phyloP scores from a whole-genome alignment of 2,797 vertebrate genomes.

The Manis crassicaudata region DNA sequence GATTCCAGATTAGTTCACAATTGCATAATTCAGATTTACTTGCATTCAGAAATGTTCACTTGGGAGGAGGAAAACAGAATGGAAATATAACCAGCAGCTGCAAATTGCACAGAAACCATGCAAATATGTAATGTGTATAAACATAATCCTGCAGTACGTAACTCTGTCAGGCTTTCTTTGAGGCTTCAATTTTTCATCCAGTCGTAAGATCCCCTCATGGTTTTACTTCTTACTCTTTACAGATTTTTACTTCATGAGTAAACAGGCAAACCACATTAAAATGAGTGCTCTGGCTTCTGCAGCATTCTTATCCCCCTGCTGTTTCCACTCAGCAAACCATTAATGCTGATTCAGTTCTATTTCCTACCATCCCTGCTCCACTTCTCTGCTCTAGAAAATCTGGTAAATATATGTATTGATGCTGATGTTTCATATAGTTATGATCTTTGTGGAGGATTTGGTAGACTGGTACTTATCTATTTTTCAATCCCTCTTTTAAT shows the following conservation, averaged over 20 bases:
- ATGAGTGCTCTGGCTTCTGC: background rate
- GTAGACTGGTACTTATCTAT: background rate
- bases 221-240: background rate
- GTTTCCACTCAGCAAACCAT: background rate
- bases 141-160: background rate
- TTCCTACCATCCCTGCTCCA: background rate
- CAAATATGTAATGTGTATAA: background rate
- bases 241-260: background rate
- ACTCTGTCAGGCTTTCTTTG: background rate
- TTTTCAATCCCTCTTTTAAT: background rate
- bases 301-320: background rate
- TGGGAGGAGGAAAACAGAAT: background rate
- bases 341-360: background rate
- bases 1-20: background rate
- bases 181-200: background rate
- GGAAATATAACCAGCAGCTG: background rate
- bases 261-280: background rate
- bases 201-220: background rate
- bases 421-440: background rate
- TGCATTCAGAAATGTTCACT: slow-evolving; percentile 4
- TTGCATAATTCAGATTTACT: background rate
- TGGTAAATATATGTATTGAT: background rate
- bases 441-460: background rate
- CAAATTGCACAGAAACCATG: background rate
- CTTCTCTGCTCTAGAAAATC: background rate